These are phyloP conservation scores for Arion vulgaris DNA, from an alignment of 1,140 invertebrate genomes.

Conservation along the genomic window DNA sequence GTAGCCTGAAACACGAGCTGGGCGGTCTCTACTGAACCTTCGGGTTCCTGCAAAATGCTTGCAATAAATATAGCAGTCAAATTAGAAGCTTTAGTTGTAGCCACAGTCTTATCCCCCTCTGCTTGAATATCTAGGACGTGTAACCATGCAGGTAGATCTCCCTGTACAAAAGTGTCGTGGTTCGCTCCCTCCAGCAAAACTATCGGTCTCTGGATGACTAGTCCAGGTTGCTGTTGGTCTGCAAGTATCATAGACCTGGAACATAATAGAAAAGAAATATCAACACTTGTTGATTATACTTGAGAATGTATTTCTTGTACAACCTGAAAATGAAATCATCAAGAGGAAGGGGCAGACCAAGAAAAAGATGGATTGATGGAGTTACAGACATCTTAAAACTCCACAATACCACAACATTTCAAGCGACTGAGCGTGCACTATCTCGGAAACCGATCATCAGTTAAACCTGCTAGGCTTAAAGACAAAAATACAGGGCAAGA, in stretches of 20 bases:
- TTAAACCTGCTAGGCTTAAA: no score
- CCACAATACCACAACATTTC: no score
- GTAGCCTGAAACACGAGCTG: conserved; percentile 4
- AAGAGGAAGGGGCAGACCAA: no score
- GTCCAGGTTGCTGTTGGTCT: not conserved
- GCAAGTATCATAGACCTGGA: not conserved
- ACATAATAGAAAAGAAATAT: no score
- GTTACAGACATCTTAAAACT: no score
- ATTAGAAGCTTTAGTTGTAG: conserved; percentile 17
- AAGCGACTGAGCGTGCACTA: no score
- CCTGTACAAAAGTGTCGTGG: conserved; percentile 35
- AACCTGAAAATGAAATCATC: no score
- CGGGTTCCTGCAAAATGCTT: conserved; percentile 21
- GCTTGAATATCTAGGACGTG: conserved; percentile 33
- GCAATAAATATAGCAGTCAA: conserved; percentile 34
- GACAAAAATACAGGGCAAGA: no score
- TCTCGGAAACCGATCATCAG: no score
- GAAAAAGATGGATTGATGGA: no score
- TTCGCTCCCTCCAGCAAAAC: conserved; percentile 44
- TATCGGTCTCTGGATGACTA: conserved; percentile 35
- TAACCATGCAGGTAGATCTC: conserved; percentile 26
- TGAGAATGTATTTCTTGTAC: no score
- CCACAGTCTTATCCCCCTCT: conserved; percentile 30
- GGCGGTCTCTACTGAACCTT: not conserved
- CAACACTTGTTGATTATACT: no score